phyloP scores from a whole-genome alignment of 1,140 invertebrate species.

The Alviniconcha marisindica region DNA sequence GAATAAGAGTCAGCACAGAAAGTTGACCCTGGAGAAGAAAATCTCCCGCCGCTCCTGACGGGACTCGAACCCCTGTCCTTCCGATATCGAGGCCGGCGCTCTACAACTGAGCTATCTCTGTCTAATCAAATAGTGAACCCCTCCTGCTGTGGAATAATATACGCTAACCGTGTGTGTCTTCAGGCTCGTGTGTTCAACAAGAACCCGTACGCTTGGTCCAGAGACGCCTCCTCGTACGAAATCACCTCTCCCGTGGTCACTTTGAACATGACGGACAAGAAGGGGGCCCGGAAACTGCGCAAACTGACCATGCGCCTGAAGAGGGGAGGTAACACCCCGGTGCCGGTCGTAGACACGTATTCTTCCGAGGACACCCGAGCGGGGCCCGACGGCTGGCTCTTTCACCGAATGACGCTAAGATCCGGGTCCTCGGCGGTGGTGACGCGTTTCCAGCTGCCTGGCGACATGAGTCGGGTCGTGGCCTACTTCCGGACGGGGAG shows the following conservation, averaged over 20 bases:
- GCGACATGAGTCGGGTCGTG: not conserved
- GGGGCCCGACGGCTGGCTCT: conserved; percentile 29
- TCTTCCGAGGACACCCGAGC: conserved; percentile 2
- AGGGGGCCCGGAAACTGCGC: not conserved
- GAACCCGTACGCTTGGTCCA: conserved; percentile 30
- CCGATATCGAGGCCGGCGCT: no score
- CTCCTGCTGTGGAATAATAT: no score
- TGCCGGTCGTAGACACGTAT: not conserved
- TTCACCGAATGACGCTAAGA: conserved; percentile 35
- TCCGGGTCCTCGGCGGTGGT: not conserved
- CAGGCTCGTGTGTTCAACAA: conserved; percentile 33
- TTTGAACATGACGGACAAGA: conserved; percentile 21
- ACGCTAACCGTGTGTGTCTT: no score
- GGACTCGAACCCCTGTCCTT: no score
- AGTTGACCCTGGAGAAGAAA: no score
- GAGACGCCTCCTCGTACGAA: conserved; percentile 31
- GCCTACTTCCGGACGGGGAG: conserved; percentile 25
- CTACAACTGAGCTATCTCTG: no score
- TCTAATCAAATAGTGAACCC: no score
- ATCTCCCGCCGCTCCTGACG: no score
- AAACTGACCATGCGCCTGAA: conserved; percentile 2
- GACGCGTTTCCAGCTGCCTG: conserved; percentile 11
- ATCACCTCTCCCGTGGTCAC: conserved; percentile 38
- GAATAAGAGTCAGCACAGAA: no score
- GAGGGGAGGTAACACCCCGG: not conserved